Evolutionary conservation across 2,113 vertebrate genomes (phyloP).

Genomic region (Ornithorhynchus anatinus): DNA sequence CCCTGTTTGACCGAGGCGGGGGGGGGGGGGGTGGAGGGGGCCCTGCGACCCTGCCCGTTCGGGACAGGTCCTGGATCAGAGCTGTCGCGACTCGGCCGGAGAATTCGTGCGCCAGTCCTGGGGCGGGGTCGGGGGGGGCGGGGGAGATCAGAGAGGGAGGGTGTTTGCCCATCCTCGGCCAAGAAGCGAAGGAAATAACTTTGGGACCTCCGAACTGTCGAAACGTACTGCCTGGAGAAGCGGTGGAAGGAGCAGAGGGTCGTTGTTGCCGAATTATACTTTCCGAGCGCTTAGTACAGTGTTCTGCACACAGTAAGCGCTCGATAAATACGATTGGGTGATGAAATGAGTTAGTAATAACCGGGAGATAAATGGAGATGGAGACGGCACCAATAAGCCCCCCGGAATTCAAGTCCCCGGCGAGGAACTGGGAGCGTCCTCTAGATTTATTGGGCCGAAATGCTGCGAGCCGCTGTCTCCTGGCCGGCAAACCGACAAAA

Average conservation of each 20-base stretch:
- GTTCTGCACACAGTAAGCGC: too few relatives aligned
- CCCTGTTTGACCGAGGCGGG: neutral
- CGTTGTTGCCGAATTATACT: too few relatives aligned
- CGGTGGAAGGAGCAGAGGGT: constrained; percentile 56
- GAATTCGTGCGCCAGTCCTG: neutral
- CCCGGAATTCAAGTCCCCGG: constrained; percentile 68
- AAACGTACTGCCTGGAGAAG: constrained; percentile 39
- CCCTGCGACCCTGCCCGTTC: too few relatives aligned
- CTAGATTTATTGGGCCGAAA: constrained; percentile 34
- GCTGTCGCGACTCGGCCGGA: constrained; percentile 19
- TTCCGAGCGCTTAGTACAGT: too few relatives aligned
- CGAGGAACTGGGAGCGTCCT: constrained; percentile 48
- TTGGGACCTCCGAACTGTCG: constrained; percentile 52
- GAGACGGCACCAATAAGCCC: too few relatives aligned
- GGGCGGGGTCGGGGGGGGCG: neutral
- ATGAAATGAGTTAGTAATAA: constrained; percentile 66
- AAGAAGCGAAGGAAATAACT: constrained; percentile 54
- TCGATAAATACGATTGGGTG: constrained; percentile 47
- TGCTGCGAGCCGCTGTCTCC: neutral
- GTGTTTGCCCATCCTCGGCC: constrained; percentile 35
- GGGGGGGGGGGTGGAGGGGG: too few relatives aligned
- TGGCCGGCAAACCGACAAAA: neutral
- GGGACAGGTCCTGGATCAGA: too few relatives aligned
- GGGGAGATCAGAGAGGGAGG: neutral
- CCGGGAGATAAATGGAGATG: constrained; percentile 64